Conservation (phyloP, 2,888 invertebrate genomes). For the Stenodema calcarata region DNA sequence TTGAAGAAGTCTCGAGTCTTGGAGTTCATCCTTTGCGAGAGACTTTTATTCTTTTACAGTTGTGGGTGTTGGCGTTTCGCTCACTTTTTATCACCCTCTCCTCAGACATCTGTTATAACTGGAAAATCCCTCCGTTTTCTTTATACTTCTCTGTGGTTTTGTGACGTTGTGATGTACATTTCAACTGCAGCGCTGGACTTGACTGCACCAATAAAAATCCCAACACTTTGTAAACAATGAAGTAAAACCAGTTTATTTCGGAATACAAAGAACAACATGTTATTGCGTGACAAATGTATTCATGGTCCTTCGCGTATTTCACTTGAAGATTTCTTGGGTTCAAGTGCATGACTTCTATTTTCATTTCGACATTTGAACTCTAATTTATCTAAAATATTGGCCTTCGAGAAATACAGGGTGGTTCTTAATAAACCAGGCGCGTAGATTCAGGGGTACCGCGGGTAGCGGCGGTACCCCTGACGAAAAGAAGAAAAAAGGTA, state of each 20-base stretch:
- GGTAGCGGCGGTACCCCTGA: too few relatives aligned
- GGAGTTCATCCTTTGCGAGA: background rate
- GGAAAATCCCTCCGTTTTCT: background rate
- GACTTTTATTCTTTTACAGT: background rate
- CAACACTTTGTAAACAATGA: background rate
- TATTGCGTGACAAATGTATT: too few relatives aligned
- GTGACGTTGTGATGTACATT: background rate
- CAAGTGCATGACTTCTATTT: too few relatives aligned
- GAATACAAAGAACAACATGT: too few relatives aligned
- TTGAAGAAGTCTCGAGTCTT: constrained; percentile 12
- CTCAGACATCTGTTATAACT: constrained; percentile 11
- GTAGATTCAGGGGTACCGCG: too few relatives aligned
- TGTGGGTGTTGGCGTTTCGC: constrained; percentile 5
- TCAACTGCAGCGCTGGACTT: background rate
- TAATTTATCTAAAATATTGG: too few relatives aligned
- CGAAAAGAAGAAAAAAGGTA: too few relatives aligned
- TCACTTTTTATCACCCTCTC: constrained; percentile 9
- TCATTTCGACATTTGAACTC: too few relatives aligned
- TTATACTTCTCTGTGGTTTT: background rate
- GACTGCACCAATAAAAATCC: background rate
- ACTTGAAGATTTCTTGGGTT: too few relatives aligned
- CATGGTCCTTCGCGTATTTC: too few relatives aligned
- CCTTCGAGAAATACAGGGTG: too few relatives aligned
- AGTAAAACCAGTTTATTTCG: background rate
- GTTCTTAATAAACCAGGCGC: too few relatives aligned